These are phyloP conservation scores for Nasua narica DNA, from an alignment of 2,797 vertebrate genomes.

Conservation along the genomic window DNA sequence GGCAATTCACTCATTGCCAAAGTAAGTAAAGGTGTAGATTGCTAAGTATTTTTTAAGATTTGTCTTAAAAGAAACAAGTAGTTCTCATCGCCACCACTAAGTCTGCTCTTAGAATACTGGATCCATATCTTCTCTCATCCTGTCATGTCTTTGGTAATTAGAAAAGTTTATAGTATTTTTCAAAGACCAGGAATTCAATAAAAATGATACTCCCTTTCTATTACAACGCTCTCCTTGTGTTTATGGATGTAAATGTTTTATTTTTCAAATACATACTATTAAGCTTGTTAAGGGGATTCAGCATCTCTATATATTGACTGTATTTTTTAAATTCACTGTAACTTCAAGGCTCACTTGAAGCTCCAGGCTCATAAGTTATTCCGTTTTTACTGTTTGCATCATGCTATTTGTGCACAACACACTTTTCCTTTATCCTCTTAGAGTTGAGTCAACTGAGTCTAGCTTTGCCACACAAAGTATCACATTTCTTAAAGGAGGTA, in stretches of 20 bases:
- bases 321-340: neutral
- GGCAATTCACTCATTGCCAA: neutral
- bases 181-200: neutral
- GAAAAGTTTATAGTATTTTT: neutral
- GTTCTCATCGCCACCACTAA: neutral
- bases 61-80: neutral
- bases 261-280: neutral
- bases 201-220: neutral
- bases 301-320: neutral
- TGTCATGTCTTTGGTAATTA: slow-evolving; percentile 5
- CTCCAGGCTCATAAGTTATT: neutral
- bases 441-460: slow-evolving; percentile 36
- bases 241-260: neutral
- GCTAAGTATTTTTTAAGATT: neutral
- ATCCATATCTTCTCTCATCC: neutral
- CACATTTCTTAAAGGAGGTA: slow-evolving; percentile 48
- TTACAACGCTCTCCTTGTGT: neutral
- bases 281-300: neutral
- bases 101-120: neutral
- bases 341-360: neutral
- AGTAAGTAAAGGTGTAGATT: neutral
- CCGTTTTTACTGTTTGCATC: neutral
- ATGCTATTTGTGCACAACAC: neutral
- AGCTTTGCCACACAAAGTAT: slow-evolving; percentile 1
- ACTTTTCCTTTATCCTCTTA: slow-evolving; percentile 24